These are phyloP conservation scores for Falco peregrinus DNA, from an alignment of 2,797 vertebrate species.

Conservation along the genomic window DNA sequence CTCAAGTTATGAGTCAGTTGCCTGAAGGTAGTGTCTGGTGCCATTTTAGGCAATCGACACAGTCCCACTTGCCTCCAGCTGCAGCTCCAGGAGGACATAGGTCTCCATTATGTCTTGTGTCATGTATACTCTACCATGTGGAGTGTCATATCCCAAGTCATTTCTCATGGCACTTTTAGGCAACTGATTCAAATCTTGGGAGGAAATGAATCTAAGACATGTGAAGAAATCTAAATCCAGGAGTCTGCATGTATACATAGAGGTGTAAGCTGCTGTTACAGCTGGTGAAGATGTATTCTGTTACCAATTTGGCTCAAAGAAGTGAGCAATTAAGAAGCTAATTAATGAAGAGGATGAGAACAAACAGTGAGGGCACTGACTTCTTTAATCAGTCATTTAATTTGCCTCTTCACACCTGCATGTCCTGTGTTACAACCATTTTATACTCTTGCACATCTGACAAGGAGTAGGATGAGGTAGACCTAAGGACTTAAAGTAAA, in stretches of 20 bases:
- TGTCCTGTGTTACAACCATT: not conserved
- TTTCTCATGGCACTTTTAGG: not conserved
- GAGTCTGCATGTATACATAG: not conserved
- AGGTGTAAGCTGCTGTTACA: not conserved
- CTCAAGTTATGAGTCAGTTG: not conserved
- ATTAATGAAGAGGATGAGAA: not conserved
- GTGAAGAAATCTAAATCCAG: not conserved
- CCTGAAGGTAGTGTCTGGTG: not conserved
- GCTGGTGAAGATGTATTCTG: not conserved
- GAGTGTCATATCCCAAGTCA: not conserved
- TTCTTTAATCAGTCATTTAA: slow-evolving; percentile 18
- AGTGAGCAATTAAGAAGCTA: slow-evolving; percentile 22
- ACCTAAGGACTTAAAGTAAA: not conserved
- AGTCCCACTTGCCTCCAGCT: not conserved
- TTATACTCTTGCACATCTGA: not conserved
- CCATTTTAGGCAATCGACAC: not conserved
- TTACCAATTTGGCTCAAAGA: not conserved
- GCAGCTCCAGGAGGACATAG: not conserved
- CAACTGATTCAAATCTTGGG: not conserved
- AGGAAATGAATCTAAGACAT: not conserved
- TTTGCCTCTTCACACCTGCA: not conserved
- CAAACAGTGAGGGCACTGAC: not conserved
- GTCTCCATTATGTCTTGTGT: not conserved
- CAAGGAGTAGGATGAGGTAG: not conserved
- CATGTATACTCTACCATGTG: accelerated